Base-by-base conservation (phyloP, 2,797 vertebrate genomes). In the Bovichtus variegatus region DNA sequence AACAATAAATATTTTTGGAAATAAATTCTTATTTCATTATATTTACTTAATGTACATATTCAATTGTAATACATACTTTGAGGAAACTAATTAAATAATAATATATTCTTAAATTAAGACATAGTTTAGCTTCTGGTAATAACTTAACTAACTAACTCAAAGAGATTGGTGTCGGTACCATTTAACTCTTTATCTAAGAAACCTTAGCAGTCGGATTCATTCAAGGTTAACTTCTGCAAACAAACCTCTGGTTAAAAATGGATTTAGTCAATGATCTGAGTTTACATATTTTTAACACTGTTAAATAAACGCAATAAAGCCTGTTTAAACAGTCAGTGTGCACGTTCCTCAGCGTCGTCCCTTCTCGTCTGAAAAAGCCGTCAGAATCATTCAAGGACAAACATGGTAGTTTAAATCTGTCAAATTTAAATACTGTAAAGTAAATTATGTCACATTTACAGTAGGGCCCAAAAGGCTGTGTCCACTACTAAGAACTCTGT, bases 1-100 rank as follows among this genome's bases (percentile, higher is more conserved):
- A 71, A 65, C 13, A 55, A 87, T 86, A 87, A 86, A 88, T 79
- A 82, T 65, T 76, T 87, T 90, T 80, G 68, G 43, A 68, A 71
- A 78, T 69, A 74, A 77, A 79, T 2, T 25, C 0, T 34, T 34
- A 5, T 43, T 53, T 68, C 2, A 61, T 29, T 78, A n/a, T n/a
- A n/a, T n/a, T n/a, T n/a, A n/a, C n/a, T n/a, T n/a, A n/a, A n/a
- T n/a, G n/a, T n/a, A n/a, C n/a, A n/a, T n/a, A n/a, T n/a, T n/a
- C n/a, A n/a, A n/a, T n/a, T n/a, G n/a, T n/a, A 6, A 53, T 49
- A 50, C 31, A 70, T 9, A 68, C 43, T 54, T 23, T 6, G 2
- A 78, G 16, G 15, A 71, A 31, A 31, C 3, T 21, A 61, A 61
- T 59, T 36, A 10, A 46, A 19, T 10, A 40, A 40, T 10, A 51